A percentile compares a stretch with the other conserved stretches of the same genome.
These are phyloP conservation scores for Dascillus cervinus DNA, from an alignment of 2,888 invertebrate genomes.

Conservation along the genomic window DNA sequence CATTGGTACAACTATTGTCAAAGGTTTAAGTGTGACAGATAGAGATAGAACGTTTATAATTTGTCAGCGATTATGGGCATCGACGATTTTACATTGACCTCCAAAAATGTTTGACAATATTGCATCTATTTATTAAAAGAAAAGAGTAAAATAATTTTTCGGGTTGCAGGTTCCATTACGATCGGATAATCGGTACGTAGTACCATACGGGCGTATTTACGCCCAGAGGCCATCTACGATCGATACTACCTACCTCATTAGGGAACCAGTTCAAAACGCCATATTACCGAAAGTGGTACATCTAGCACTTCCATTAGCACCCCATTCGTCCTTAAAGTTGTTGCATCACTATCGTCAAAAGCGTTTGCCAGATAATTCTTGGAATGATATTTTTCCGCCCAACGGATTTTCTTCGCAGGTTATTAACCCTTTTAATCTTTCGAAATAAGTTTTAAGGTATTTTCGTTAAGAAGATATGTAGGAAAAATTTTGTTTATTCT, in stretches of 20 bases:
- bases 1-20: too few species aligned
- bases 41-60: too few species aligned
- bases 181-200: slow-evolving; percentile 47
- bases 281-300: slow-evolving; percentile 7
- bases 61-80: too few species aligned
- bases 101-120: too few species aligned
- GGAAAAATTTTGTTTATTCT: too few species aligned
- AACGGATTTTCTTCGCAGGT: slow-evolving; percentile 12
- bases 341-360: slow-evolving; percentile 6
- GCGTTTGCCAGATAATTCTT: slow-evolving; percentile 6
- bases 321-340: slow-evolving; percentile 14
- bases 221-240: slow-evolving; percentile 42
- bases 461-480: too few species aligned
- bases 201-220: slow-evolving; percentile 45
- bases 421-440: slow-evolving; percentile 6
- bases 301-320: slow-evolving; percentile 8
- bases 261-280: slow-evolving; percentile 32
- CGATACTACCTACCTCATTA: slow-evolving; percentile 53
- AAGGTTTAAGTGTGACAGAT: too few species aligned
- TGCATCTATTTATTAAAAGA: too few species aligned
- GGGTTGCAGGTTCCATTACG: slow-evolving; percentile 42
- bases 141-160: too few species aligned
- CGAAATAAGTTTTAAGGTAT: neutral
- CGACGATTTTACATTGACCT: too few species aligned
- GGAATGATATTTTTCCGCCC: slow-evolving; percentile 13